Base-by-base conservation (phyloP, 2,113 vertebrate species). In the Neolamprologus sp. region DNA sequence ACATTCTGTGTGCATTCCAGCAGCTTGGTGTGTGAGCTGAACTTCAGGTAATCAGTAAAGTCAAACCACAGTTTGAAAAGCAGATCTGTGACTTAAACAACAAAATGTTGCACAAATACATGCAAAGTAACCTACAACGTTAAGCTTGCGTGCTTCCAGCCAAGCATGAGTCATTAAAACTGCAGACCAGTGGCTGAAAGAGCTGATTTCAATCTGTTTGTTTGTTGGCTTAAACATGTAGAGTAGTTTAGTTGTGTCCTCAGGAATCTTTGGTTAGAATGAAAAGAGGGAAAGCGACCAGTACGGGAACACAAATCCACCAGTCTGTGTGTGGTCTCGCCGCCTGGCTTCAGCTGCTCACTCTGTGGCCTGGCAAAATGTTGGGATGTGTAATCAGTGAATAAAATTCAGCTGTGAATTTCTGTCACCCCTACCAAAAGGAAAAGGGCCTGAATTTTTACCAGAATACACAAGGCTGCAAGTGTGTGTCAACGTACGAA, bases 241-340 rank as follows among this genome's bases (percentile, higher is more conserved):
- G 21, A 75, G 40, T 47, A 49, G 42, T 28, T 49, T 49, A 78
- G 42, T 49, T 47, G 71, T 78, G 26, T 28, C 26, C 42, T 78
- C 26, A 49, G 45, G 71, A 86, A 54, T 30, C 60, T 58, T 51
- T 26, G 26, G 35, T 82, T 30, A 57, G 53, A 55, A 40, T 16
- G 3, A 58, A 33, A 79, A 19, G 19, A 47, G 45, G 23, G 54
- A 60, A 37, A 78, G 40, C 33, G 14, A 51, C 21, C 63, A 19
- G 35, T 13, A 30, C 71, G 21, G 14, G 13, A 57, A 58, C 51
- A 17, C 14, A 11, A 71, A 60, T 42, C 17, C 73, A 71, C n/a
- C 58, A 21, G 81, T 17, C 83, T 84, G 81, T 87, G 88, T 85
- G 83, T 89, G 91, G 91, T 84, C 87, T 60, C 3, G 40, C 57